phyloP scores from a whole-genome alignment of 2,113 vertebrate genomes.

The Callipepla squamata region DNA sequence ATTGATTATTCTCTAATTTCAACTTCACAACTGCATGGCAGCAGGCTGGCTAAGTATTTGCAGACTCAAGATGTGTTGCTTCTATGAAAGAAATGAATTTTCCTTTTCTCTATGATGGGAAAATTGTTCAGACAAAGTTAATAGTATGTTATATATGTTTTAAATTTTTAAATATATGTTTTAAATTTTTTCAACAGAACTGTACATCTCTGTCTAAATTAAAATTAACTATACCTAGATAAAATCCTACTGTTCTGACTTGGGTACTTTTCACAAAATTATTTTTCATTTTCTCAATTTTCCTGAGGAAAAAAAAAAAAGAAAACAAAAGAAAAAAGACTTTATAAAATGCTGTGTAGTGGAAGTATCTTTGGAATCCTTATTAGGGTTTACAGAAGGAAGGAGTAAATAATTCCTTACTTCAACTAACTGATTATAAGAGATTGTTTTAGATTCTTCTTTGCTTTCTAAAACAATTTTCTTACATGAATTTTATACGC shows the following conservation, averaged over 20 bases:
- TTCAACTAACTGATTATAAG: neutral
- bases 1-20: conserved; percentile 46
- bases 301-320: neutral
- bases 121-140: neutral
- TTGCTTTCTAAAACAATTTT: neutral
- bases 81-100: conserved; percentile 24
- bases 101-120: neutral
- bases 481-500: neutral
- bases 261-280: neutral
- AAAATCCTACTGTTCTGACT: neutral
- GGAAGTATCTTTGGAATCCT: neutral
- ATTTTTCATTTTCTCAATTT: neutral
- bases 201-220: neutral
- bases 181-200: neutral
- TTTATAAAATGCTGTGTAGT: neutral
- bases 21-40: neutral
- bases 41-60: neutral
- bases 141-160: neutral
- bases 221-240: neutral
- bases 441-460: neutral
- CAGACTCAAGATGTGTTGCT: neutral
- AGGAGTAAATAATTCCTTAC: neutral
- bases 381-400: neutral
- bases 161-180: neutral
- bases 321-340: neutral